Base-by-base conservation (phyloP, 2,888 invertebrate genomes). In the Stenichneumon culpator region DNA sequence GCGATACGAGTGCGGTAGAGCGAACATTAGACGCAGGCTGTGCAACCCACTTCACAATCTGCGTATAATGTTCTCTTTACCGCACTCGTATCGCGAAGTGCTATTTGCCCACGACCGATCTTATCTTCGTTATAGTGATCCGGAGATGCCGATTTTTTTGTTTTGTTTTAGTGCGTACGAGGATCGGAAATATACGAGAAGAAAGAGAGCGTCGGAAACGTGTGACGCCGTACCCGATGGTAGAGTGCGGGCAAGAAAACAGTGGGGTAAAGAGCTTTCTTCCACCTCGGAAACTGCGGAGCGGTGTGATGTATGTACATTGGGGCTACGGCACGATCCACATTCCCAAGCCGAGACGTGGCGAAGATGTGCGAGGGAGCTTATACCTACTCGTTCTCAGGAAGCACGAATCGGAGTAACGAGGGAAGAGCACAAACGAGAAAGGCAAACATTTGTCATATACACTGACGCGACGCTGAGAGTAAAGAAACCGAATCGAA, bases 391-490 rank as follows among this genome's bases (percentile, higher is more conserved):
- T 78, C 22, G 63, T 82, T 70, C 67, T 19, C 39, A 14, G 28
- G 68, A 67, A 79, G 73, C 78, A 52, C 39, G 73, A 79, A 83
- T 74, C 79, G 68, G 68, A 16, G 73, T 39, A 74, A 83, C 68
- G 44, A 72, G 19, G 28, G 50, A 67, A 47, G 52, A 25, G 60
- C 50, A 44, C 73, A 60, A 73, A 79, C 73, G 73, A 69, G 68
- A 83, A 79, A 83, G 74, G 72, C 78, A 67, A 82, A 82, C 78
- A 79, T 74, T 83, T 79, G 68, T 83, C 83, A 78, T 52, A 69
- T 32, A 82, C 52, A 52, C 52, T 32, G 28, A 6, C 52, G 67
- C 16, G 63, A n/a, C 57, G 36, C 7, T 32, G n/a, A 32, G 25
- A 44, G 39, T n/a, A 22, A 50, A 70, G 19, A 65, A 70, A 50